These are phyloP conservation scores for Colistium nudipinnis DNA, from an alignment of 2,113 vertebrate genomes.

Conservation along the genomic window DNA sequence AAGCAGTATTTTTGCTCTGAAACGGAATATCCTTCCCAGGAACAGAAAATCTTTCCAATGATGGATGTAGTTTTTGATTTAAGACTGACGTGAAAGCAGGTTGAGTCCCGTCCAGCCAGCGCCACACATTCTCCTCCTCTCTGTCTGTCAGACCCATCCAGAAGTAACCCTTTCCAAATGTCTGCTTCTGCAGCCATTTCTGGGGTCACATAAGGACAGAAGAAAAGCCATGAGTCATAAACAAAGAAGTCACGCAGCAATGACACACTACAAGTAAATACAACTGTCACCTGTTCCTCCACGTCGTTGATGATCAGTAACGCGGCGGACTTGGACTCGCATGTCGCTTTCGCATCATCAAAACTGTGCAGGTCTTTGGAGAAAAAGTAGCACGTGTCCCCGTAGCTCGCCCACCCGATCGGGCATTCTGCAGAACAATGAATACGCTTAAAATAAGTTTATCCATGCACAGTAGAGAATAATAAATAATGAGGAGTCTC, in stretches of 20 bases:
- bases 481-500: neutral
- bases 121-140: slow-evolving; percentile 88
- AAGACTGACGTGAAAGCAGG: slow-evolving; percentile 88
- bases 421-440: slow-evolving; percentile 84
- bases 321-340: slow-evolving; percentile 82
- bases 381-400: slow-evolving; percentile 92
- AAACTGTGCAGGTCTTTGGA: slow-evolving; percentile 87
- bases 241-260: neutral
- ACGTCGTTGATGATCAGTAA: slow-evolving; percentile 88
- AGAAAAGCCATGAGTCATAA: neutral
- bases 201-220: slow-evolving; percentile 69
- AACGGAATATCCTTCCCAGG: slow-evolving; percentile 16
- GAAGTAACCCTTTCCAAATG: slow-evolving; percentile 85
- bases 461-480: no score
- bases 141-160: slow-evolving; percentile 94
- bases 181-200: slow-evolving; percentile 91
- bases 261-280: neutral
- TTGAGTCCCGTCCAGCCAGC: slow-evolving; percentile 89
- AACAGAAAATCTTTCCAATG: neutral
- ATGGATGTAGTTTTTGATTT: slow-evolving; percentile 10
- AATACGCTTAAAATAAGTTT: no score
- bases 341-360: slow-evolving; percentile 86
- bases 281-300: slow-evolving; percentile 88
- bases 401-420: slow-evolving; percentile 86
- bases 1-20: slow-evolving; percentile 1